phyloP scores from a whole-genome alignment of 2,113 vertebrate genomes.

The sheep (Ovis aries) region DNA sequence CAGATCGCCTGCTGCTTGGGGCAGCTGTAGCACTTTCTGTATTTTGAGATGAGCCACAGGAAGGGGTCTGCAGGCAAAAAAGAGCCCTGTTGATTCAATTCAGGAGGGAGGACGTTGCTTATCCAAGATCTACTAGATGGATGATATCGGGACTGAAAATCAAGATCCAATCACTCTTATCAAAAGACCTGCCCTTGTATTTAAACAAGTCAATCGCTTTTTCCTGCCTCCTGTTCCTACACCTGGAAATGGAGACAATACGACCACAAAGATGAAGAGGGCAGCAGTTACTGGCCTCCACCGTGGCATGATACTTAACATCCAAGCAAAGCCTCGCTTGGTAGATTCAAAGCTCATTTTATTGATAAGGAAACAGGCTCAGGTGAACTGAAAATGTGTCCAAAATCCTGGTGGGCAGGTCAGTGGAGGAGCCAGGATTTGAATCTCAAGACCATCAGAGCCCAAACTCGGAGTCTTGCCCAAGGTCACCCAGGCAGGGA shows the following conservation, averaged over 20 bases:
- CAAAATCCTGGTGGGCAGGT: not conserved
- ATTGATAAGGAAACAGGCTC: not conserved
- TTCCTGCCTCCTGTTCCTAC: not conserved
- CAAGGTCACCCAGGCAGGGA: not conserved
- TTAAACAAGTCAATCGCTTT: not conserved
- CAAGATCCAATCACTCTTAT: not conserved
- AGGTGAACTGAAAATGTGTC: not conserved
- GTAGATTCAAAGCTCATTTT: not conserved
- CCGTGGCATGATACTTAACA: not conserved
- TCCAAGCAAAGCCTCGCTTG: not conserved
- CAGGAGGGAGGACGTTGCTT: not conserved
- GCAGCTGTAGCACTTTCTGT: fast-evolving
- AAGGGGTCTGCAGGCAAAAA: not conserved
- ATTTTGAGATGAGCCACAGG: not conserved
- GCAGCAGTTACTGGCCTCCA: not conserved
- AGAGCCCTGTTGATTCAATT: not conserved
- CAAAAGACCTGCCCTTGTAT: not conserved
- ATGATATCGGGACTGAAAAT: not conserved
- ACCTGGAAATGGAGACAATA: not conserved
- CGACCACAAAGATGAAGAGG: not conserved
- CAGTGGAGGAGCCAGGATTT: not conserved
- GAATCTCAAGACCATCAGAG: not conserved
- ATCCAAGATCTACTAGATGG: not conserved
- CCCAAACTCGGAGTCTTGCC: not conserved
- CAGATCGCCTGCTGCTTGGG: not conserved